Evolutionary conservation across 2,888 invertebrate genomes (phyloP).

Genomic region (Meghimatium bilineatum): DNA sequence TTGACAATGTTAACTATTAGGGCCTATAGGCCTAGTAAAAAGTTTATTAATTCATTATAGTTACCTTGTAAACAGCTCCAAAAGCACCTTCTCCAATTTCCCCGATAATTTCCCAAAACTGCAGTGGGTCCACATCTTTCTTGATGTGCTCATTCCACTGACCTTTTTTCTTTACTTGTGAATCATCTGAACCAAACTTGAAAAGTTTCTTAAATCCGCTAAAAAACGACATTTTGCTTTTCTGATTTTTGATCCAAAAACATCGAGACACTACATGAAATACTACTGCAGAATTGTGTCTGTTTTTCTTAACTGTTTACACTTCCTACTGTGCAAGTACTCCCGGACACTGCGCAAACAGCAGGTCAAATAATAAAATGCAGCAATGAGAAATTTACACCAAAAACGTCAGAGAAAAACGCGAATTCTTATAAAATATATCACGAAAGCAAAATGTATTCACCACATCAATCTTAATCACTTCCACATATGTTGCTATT

Average conservation of each 20-base stretch:
- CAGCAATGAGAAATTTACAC: background rate
- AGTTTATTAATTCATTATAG: too few species aligned
- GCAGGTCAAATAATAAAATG: background rate
- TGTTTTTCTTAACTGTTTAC: background rate
- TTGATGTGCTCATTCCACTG: constrained; percentile 82
- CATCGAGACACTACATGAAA: background rate
- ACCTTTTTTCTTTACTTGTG: constrained; percentile 58
- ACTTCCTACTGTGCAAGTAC: background rate
- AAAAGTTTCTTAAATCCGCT: constrained; percentile 70
- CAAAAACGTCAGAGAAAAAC: too few species aligned
- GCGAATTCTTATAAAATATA: background rate
- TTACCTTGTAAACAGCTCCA: constrained; percentile 91
- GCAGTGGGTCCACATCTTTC: constrained; percentile 93
- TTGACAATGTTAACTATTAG: too few species aligned
- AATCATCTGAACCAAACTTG: constrained; percentile 62
- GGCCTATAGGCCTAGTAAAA: too few species aligned
- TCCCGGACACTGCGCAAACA: constrained; percentile 4
- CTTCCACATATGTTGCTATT: background rate
- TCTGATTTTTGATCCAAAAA: background rate
- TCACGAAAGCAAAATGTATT: background rate
- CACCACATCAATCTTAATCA: background rate
- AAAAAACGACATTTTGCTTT: constrained; percentile 68
- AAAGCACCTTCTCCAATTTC: constrained; percentile 99
- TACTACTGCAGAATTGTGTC: background rate
- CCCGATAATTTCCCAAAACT: constrained; percentile 96